Conservation (phyloP, 2,888 invertebrate genomes). For the Hemaris fuciformis region DNA sequence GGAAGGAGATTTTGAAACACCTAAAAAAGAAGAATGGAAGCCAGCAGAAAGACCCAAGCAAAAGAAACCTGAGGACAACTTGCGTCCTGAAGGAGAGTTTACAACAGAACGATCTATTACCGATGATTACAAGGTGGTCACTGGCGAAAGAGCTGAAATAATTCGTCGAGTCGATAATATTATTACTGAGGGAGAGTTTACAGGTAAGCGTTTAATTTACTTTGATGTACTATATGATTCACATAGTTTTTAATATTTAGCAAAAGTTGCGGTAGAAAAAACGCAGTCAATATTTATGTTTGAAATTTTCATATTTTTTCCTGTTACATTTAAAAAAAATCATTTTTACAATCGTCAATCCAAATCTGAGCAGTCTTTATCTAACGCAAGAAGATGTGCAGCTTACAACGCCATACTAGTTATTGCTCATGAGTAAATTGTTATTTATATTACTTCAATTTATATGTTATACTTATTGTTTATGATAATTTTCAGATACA, state of each 20-base stretch:
- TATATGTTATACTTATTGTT: not conserved
- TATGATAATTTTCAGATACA: conserved; percentile 77
- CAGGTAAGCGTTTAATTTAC: conserved; percentile 72
- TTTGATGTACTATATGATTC: no score
- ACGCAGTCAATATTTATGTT: no score
- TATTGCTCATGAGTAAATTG: not conserved
- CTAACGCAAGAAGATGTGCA: no score
- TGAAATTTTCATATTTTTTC: no score
- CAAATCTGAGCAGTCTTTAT: no score
- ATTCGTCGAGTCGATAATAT: conserved; percentile 85
- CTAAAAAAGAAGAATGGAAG: conserved; percentile 69
- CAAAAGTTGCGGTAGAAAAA: no score
- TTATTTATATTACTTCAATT: not conserved
- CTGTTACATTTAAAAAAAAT: no score
- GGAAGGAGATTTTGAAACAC: conserved; percentile 80
- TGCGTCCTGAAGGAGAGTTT: conserved; percentile 81
- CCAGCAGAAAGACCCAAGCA: conserved; percentile 75
- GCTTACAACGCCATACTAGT: no score
- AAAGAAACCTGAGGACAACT: conserved; percentile 68
- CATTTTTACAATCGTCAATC: no score
- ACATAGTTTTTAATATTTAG: no score
- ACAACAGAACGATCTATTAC: conserved; percentile 74
- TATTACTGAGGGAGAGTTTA: conserved; percentile 84
- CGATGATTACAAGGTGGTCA: conserved; percentile 82
- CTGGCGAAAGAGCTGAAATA: conserved; percentile 84